These are phyloP conservation scores for Sitophilus oryzae DNA, from an alignment of 1,140 invertebrate species.

Conservation along the genomic window DNA sequence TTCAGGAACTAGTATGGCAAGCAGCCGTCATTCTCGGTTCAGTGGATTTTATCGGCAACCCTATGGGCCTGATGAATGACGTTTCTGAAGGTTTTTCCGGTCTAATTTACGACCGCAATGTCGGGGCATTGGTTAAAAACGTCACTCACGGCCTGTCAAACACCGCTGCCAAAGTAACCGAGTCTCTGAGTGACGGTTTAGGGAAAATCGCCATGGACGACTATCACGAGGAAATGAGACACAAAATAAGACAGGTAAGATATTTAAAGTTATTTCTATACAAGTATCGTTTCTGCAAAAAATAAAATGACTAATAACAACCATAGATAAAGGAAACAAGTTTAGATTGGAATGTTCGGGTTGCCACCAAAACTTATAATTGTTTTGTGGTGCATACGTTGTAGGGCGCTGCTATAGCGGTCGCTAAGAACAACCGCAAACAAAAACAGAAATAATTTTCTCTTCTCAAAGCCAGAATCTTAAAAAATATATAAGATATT, in stretches of 20 bases:
- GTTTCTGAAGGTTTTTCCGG: constrained; percentile 91
- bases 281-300: no score
- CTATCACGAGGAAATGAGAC: constrained; percentile 80
- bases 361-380: no score
- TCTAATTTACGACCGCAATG: constrained; percentile 83
- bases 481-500: no score
- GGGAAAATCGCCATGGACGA: constrained; percentile 84
- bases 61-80: constrained; percentile 91
- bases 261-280: neutral
- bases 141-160: constrained; percentile 96
- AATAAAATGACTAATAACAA: no score
- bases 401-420: no score
- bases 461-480: no score
- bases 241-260: constrained; percentile 58
- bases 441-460: no score
- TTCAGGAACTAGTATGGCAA: constrained; percentile 87
- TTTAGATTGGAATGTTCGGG: no score
- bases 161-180: constrained; percentile 87
- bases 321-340: no score
- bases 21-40: constrained; percentile 92
- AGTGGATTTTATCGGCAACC: constrained; percentile 96
- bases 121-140: constrained; percentile 87
- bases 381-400: no score
- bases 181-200: constrained; percentile 86
- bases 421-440: no score